Evolutionary conservation across 2,888 invertebrate genomes (phyloP), one percentile per base, ranked within the genome.

Genomic region (Ramazzottius varieornatus): DNA sequence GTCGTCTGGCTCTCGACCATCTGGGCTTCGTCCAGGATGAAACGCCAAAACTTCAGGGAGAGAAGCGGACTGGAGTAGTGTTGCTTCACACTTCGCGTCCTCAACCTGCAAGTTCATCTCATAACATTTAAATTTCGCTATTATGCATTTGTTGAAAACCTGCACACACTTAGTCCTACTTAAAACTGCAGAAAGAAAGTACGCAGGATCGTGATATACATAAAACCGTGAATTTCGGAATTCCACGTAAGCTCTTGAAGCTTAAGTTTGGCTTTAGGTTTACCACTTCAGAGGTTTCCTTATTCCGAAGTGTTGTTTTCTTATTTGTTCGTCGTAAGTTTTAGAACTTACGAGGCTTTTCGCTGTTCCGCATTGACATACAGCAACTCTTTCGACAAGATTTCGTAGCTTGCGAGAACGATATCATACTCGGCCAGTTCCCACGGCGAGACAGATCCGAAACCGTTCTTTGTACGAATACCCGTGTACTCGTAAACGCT

Each of bases 21-120:
- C 78, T 87, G 87, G 2, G 86, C 86, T 76, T 87, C 87, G 75
- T 87, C 87, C 33, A 86, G 75, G 72, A 84, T 82, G 65, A 86
- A 79, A 66, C 86, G 78, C 86, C 86, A 86, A 84, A 85, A 87
- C 64, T 82, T 77, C 1, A 86, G 78, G 71, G 81, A 80, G 0
- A 81, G 75, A n/a, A 87, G 74, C 0, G 86, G 85, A 63, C 83
- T 82, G 0, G 82, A 82, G 1, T 81, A 8, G 8, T 13, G 8
- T 13, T 20, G 40, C 13, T 20, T 8, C 40, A 8, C 13, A 40
- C 8, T 40, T 40, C 40, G 13, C 20, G 8, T 40, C 13, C 40
- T 8, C 20, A 40, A 40, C 40, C 40, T 40, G 40, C 20, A 40
- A 40, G 20, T 20, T 13, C 8, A 40, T 13, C 40, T 40, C 20